Evolutionary conservation across 2,888 invertebrate genomes (phyloP).

Genomic region (Sphaerophoria taeniata): DNA sequence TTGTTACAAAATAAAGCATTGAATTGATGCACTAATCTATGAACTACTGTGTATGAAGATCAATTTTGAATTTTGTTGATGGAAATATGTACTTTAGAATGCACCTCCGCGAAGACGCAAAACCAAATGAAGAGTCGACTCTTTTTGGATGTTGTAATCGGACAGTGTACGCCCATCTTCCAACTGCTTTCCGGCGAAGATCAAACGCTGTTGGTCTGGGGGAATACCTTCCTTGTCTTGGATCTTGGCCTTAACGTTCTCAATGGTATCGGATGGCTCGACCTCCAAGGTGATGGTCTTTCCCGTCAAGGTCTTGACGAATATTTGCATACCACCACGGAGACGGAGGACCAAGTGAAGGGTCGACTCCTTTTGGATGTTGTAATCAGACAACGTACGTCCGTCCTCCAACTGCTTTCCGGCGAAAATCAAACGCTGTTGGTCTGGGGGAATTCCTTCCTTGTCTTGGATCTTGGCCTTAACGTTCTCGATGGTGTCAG

Average conservation of each 20-base stretch:
- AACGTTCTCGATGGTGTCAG: constrained; percentile 76
- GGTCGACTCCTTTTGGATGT: constrained; percentile 91
- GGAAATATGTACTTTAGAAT: constrained; percentile 58
- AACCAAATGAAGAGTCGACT: constrained; percentile 78
- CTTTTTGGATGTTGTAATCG: constrained; percentile 80
- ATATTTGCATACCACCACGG: constrained; percentile 77
- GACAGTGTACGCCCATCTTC: constrained; percentile 79
- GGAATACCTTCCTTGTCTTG: constrained; percentile 80
- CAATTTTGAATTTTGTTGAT: constrained; percentile 53
- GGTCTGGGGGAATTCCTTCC: constrained; percentile 76
- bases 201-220: constrained; percentile 80
- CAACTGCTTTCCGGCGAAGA: constrained; percentile 79
- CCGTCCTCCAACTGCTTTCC: constrained; percentile 75
- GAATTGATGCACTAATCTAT: constrained; percentile 44
- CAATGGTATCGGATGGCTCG: constrained; percentile 78
- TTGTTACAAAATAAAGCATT: constrained; percentile 60
- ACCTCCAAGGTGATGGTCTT: constrained; percentile 80
- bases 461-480: constrained; percentile 76
- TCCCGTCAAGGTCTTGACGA: constrained; percentile 78
- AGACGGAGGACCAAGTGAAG: constrained; percentile 77
- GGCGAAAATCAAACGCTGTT: constrained; percentile 76
- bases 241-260: constrained; percentile 79
- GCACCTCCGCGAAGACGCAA: constrained; percentile 70
- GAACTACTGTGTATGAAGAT: constrained; percentile 50
- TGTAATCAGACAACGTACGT: constrained; percentile 84